Evolutionary conservation across 53 echinoderm and acorn worm genomes (phyloP), one percentile per base, ranked within the genome.

Genomic region (Crossaster papposus): DNA sequence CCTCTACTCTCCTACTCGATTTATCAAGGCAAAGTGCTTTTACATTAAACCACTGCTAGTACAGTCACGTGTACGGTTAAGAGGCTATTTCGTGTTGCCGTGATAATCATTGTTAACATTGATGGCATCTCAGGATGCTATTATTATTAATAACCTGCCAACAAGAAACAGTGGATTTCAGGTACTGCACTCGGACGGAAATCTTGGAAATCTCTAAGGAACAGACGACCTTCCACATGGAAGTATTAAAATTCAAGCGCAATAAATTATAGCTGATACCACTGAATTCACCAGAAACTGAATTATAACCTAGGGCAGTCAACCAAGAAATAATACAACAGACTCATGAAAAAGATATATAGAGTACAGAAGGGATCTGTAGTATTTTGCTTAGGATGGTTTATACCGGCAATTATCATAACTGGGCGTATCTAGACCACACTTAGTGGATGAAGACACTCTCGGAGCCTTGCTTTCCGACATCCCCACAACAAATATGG

Each of bases 21-120:
- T 64, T 63, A 81, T 81, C 81, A 63, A 2, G 1, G 15, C 22
- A 32, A 81, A 62, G 81, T 63, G 34, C 63, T 81, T 81, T 81
- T 81, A 64, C 31, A 81, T 64, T 79, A 79, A 3, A 63, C 9
- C 23, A 81, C 81, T 51, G 29, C 29, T 33, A 30, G 81, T 52
- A 79, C 51, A 51, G 52, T 24, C 28, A 17, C 30, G 51, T 30
- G 34, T 52, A 8, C 22, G 54, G 58, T 62, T 2, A 28, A 58
- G 58, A 58, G 58, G 13, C 54, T 26, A 51, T 28, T 15, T 1
- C 30, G 4, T 5, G 6, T 28, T 38, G 53, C 52, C 10, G 26
- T 10, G 31, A 52, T 51, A 37, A 54, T 30, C 29, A 12, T 23
- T 1, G 68, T 18, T 68, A 1, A 68, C 5, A 4, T 68, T 26